Conservation (phyloP, 2,888 invertebrate species). For the Dasypolia templi region DNA sequence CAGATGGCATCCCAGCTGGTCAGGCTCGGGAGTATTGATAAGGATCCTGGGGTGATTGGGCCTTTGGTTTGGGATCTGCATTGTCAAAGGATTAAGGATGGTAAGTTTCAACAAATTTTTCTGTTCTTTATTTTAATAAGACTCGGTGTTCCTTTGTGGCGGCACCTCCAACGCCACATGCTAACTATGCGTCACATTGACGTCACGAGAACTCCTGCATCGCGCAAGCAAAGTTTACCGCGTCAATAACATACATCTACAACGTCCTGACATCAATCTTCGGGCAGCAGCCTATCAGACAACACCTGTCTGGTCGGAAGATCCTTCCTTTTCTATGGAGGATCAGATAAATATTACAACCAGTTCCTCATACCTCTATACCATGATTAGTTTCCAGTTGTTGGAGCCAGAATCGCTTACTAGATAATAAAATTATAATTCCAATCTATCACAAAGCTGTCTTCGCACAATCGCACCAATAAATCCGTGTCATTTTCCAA, state of each 20-base stretch:
- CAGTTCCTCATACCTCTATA: not conserved
- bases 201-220: not conserved
- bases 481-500: too few species aligned
- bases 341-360: not conserved
- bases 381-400: not conserved
- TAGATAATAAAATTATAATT: too few species aligned
- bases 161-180: not conserved
- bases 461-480: too few species aligned
- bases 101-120: conserved; percentile 71
- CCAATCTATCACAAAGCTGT: too few species aligned
- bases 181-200: not conserved
- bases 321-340: not conserved
- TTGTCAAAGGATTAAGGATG: conserved; percentile 92
- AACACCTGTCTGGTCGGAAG: not conserved
- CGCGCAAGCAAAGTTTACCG: not conserved
- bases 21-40: conserved; percentile 93
- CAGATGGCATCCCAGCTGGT: conserved; percentile 89
- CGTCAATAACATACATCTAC: too few species aligned
- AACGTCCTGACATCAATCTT: not conserved
- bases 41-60: conserved; percentile 95
- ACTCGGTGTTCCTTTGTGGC: not conserved
- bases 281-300: not conserved
- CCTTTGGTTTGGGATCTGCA: conserved; percentile 96
- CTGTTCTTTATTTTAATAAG: not conserved
- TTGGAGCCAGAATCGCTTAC: not conserved